Base-by-base conservation (phyloP, 2,888 invertebrate genomes). In the Metopia argyrocephala region DNA sequence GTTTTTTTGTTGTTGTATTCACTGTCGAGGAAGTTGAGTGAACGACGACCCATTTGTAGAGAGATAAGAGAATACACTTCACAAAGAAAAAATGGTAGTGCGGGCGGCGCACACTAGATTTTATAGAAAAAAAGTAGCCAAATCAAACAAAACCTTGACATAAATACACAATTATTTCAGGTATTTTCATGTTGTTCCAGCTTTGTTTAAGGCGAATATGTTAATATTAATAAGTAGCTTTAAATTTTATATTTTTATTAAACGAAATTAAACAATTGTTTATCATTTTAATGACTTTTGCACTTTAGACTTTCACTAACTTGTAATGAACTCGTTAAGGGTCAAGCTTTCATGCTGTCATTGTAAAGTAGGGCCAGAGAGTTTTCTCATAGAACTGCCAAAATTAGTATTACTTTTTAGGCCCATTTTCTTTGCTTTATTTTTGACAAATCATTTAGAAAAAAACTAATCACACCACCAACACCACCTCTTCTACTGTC, bases 391-490 rank as follows among this genome's bases (percentile, higher is more conserved):
- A 38, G 15, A 38, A 38, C 9, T 15, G 38, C 38, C 38, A 15
- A 9, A 38, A 38, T 12, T 38, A 15, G 12, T 9, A 1, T 15
- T 15, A 15, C 38, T 38, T 38, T 38, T 38, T 38, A 38, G 15
- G 3, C 15, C 7, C 5, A n/a, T 18, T 48, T 48, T 48, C 27
- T 31, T 48, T 46, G 31, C 2, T 31, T 31, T 61, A 54, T 12
- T 57, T 70, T 57, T 79, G 66, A 75, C 82, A 70, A 84, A 83
- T 84, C 80, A 80, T 82, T 75, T 50, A 73, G 48, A 79, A 74
- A 80, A 78, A 69, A 73, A 80, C 79, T 66, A 83, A 81, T 84
- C 82, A 76, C 75, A 76, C 79, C 73, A 74, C 27, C 59, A 52
- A 46, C 20, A 31, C 45, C 76, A 76, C 79, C 73, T 70, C 21